phyloP scores from a whole-genome alignment of 1,140 invertebrate genomes.

The Drosophila mauritiana region DNA sequence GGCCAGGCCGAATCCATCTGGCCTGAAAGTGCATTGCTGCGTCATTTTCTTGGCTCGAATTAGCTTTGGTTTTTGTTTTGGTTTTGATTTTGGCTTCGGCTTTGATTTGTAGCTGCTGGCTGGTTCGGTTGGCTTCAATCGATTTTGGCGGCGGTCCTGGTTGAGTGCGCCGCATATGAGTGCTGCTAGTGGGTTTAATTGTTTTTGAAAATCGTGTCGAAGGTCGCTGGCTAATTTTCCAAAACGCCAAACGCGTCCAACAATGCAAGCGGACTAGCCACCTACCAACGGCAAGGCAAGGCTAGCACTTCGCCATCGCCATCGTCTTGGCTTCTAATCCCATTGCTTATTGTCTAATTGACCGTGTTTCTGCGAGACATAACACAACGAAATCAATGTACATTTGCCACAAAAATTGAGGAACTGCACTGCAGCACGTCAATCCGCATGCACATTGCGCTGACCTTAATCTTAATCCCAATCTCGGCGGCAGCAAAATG shows the following conservation, averaged over 20 bases:
- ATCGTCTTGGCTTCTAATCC: conserved; percentile 16
- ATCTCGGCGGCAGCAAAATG: conserved; percentile 27
- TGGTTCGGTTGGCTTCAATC: conserved; percentile 9
- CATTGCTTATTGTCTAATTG: conserved; percentile 63
- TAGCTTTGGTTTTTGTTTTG: neutral
- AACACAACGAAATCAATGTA: neutral
- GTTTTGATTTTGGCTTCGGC: neutral
- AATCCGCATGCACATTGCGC: neutral
- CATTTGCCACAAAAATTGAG: conserved; percentile 63
- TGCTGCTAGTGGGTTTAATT: conserved; percentile 56
- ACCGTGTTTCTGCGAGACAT: conserved; percentile 41
- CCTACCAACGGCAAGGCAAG: conserved; percentile 48
- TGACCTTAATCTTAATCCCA: conserved; percentile 69
- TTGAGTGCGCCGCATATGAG: conserved; percentile 54
- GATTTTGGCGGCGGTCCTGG: conserved; percentile 65
- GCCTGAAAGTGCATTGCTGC: conserved; percentile 31
- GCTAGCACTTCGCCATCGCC: conserved; percentile 21
- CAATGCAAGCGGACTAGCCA: conserved; percentile 41
- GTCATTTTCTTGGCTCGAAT: conserved; percentile 28
- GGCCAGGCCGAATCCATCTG: conserved; percentile 22
- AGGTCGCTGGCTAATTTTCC: conserved; percentile 68
- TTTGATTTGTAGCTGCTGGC: conserved; percentile 2
- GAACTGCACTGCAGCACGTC: conserved; percentile 45
- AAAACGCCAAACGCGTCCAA: conserved; percentile 50
- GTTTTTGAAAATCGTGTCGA: conserved; percentile 65